phyloP scores from a whole-genome alignment of 37 sponge, comb jelly and placozoan genomes.

The Amphimedon queenslandica region DNA sequence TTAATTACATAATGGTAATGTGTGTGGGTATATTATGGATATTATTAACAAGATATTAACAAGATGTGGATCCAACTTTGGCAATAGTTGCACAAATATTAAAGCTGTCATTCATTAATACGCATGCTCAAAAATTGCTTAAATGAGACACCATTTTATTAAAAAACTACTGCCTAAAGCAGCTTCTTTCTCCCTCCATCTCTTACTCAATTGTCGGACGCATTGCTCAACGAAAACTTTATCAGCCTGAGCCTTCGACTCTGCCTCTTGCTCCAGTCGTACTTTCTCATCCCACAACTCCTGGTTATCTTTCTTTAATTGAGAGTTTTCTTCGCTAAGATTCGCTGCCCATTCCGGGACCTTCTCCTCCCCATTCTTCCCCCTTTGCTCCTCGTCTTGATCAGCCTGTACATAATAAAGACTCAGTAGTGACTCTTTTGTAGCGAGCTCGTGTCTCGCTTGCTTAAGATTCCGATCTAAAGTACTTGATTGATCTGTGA shows the following conservation, averaged over 20 bases:
- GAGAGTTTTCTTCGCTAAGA: neutral
- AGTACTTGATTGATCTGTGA: neutral
- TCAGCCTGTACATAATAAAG: neutral
- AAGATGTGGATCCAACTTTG: no score
- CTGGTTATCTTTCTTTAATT: neutral
- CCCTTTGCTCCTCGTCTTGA: neutral
- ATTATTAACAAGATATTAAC: no score
- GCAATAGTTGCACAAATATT: no score
- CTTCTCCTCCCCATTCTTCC: neutral
- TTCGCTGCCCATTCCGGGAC: neutral
- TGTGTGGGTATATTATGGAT: no score
- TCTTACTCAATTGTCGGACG: neutral
- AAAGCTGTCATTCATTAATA: no score
- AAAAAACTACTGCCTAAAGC: no score
- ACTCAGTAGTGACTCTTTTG: neutral
- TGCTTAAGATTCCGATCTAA: neutral
- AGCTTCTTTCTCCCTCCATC: no score
- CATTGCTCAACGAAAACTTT: neutral
- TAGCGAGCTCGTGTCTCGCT: neutral
- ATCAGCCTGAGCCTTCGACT: neutral
- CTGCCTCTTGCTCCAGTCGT: neutral
- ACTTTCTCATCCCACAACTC: neutral
- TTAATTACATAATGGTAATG: no score
- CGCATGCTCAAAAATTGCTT: no score
- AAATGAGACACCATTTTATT: no score